Percentiles rank a stretch among this genome's conserved stretches.
Evolutionary conservation across 2,113 vertebrate genomes (phyloP).

Genomic region (Myxocyprinus asiaticus): DNA sequence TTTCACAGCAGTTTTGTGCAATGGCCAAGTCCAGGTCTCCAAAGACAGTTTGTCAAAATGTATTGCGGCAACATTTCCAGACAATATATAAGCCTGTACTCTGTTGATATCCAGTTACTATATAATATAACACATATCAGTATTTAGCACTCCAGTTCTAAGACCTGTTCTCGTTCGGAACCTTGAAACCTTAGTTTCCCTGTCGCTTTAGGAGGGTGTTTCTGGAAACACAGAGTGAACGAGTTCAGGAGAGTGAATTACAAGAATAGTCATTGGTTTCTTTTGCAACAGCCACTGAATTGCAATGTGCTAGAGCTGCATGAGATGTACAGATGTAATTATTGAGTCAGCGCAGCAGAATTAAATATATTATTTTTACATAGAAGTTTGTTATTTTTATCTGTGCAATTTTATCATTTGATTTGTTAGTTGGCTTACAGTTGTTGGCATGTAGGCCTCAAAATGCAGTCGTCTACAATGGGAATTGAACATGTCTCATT

Average conservation of each 20-base stretch:
- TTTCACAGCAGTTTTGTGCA: slow-evolving; percentile 58
- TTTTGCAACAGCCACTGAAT: slow-evolving; percentile 20
- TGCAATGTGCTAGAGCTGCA: slow-evolving; percentile 34
- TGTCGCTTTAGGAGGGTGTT: background rate
- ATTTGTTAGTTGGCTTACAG: too few relatives aligned
- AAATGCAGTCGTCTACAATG: too few relatives aligned
- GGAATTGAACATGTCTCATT: too few relatives aligned
- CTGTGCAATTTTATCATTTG: too few relatives aligned
- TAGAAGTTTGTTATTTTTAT: background rate
- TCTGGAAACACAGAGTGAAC: background rate
- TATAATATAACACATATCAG: slow-evolving; percentile 42
- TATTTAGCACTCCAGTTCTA: slow-evolving; percentile 28
- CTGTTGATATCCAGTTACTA: slow-evolving; percentile 41
- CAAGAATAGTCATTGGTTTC: slow-evolving; percentile 1
- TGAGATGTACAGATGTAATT: slow-evolving; percentile 43
- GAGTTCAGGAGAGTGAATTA: background rate
- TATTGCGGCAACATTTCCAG: slow-evolving; percentile 64
- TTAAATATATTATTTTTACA: background rate
- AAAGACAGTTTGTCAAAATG: slow-evolving; percentile 49
- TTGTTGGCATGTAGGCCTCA: too few relatives aligned
- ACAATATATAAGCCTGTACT: slow-evolving; percentile 51
- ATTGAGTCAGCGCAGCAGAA: background rate
- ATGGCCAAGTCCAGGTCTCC: slow-evolving; percentile 62
- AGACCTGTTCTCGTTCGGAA: slow-evolving; percentile 11
- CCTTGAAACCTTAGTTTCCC: background rate